A percentile compares a stretch with the other conserved stretches of the same genome.
These are phyloP conservation scores for Geotrypetes seraphini DNA, from an alignment of 2,797 vertebrate species.

Conservation along the genomic window DNA sequence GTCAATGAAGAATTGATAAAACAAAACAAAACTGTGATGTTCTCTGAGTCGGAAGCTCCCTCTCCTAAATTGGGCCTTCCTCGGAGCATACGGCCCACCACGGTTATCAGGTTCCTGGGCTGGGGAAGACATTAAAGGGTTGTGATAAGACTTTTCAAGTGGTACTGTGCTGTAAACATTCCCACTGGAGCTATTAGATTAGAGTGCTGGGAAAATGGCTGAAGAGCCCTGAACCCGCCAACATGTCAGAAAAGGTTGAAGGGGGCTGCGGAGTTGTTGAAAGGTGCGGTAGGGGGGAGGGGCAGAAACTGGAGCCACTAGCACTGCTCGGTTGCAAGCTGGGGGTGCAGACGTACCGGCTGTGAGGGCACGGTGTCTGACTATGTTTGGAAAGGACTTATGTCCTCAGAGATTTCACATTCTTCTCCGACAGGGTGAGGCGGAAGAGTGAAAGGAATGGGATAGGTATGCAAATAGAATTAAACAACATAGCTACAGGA, in stretches of 20 bases:
- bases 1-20: too few relatives aligned
- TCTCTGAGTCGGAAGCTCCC: constrained; percentile 5
- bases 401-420: too few relatives aligned
- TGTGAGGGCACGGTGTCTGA: too few relatives aligned
- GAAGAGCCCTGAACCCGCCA: constrained; percentile 32
- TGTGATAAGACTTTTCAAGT: constrained; percentile 52
- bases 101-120: constrained; percentile 31
- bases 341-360: too few relatives aligned
- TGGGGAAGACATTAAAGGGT: constrained; percentile 34
- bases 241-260: constrained; percentile 1
- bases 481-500: too few relatives aligned
- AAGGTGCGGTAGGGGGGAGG: constrained; percentile 13
- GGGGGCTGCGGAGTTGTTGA: constrained; percentile 27
- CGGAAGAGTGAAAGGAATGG: too few relatives aligned
- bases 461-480: too few relatives aligned
- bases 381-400: too few relatives aligned
- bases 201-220: constrained; percentile 48
- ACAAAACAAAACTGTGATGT: constrained; percentile 1
- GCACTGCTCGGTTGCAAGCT: too few relatives aligned
- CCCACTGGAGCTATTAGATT: constrained; percentile 59
- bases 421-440: too few relatives aligned
- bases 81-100: background rate
- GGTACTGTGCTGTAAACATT: constrained; percentile 67
- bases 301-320: too few relatives aligned
- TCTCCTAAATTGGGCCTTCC: background rate